A percentile compares a stretch with the other conserved stretches of the same genome.
These are phyloP conservation scores for Hypotaenidia philippensis DNA, from an alignment of 2,797 vertebrate genomes.

Conservation along the genomic window DNA sequence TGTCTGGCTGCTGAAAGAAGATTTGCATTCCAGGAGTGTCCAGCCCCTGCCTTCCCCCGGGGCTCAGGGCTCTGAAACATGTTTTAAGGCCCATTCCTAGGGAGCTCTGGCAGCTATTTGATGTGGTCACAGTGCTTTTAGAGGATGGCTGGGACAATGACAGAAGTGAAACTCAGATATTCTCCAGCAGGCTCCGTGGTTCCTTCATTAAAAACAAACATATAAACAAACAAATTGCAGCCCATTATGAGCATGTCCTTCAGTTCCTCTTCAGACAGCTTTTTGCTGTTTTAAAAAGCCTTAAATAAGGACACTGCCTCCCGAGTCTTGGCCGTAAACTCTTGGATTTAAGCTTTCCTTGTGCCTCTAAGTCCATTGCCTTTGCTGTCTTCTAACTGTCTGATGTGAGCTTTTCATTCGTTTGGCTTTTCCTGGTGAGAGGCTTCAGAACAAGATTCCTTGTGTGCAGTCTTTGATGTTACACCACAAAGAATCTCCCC, in stretches of 20 bases:
- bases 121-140: slow-evolving; percentile 8
- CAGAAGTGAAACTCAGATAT: slow-evolving; percentile 44
- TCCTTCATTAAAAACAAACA: slow-evolving; percentile 64
- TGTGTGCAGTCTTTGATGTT: slow-evolving; percentile 59
- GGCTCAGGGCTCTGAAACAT: not conserved
- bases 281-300: slow-evolving; percentile 18
- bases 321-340: not conserved
- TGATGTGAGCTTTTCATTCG: slow-evolving; percentile 52
- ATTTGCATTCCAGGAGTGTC: slow-evolving; percentile 45
- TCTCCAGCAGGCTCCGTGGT: slow-evolving; percentile 64
- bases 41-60: not conserved
- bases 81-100: not conserved
- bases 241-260: slow-evolving; percentile 26
- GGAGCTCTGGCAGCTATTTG: slow-evolving; percentile 39
- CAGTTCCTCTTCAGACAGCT: slow-evolving; percentile 38
- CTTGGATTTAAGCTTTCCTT: slow-evolving; percentile 14
- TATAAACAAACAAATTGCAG: slow-evolving; percentile 71
- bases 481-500: slow-evolving; percentile 34
- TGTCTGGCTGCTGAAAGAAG: not conserved
- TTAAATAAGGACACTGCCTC: slow-evolving; percentile 25
- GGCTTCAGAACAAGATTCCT: slow-evolving; percentile 58
- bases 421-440: slow-evolving; percentile 69
- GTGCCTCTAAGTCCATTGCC: slow-evolving; percentile 5
- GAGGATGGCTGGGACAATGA: slow-evolving; percentile 28
- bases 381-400: slow-evolving; percentile 28